Base-by-base conservation (phyloP, 1,140 invertebrate species). In the Globodera ellingtonae region DNA sequence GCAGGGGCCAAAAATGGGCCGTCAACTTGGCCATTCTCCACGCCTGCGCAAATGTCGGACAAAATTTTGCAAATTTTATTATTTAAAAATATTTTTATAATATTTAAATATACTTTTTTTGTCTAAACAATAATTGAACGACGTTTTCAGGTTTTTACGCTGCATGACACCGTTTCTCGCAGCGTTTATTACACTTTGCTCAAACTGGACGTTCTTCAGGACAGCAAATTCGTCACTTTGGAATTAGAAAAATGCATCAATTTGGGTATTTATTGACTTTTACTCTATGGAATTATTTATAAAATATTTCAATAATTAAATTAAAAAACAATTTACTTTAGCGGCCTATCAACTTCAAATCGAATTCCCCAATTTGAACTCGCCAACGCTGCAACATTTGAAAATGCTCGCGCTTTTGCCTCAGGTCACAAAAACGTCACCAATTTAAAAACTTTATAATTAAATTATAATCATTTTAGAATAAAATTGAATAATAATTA, bases 1-100 rank as follows among this genome's bases (percentile, higher is more conserved):
- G 86, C 62, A 69, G 73, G 35, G 67, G 86, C 13, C 81, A 87
- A 52, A 77, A 77, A 13, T 77, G 75, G 75, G 75, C 75, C n/a
- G 86, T 87, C n/a, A 84, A 88, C 35, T 79, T 87, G 6, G 87
- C 85, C 21, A 87, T 87, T 78, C 67, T 87, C 4, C 87, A 83
- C 72, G 84, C 86, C 66, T 86, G 84, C n/a, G 84, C 87, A n/a
- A 87, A 87, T 75, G 77, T 84, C 8, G 80, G 85, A 47, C 44
- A 47, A 78, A n/a, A 80, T 48, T 67, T 79, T 8, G 7, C 77
- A 78, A 78, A 78, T 79, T 24, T 15, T n/a, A 56, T 24, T 44
- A 65, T 21, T 69, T 21, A 6, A 6, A 67, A 69, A 24, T 69
- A 9, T 69, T 69, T 69, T 69, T 69, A n/a, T 69, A 69, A 69